Evolutionary conservation across 2,888 invertebrate species (phyloP), one percentile per base, ranked within the genome.

Genomic region (Zootermopsis nevadensis): DNA sequence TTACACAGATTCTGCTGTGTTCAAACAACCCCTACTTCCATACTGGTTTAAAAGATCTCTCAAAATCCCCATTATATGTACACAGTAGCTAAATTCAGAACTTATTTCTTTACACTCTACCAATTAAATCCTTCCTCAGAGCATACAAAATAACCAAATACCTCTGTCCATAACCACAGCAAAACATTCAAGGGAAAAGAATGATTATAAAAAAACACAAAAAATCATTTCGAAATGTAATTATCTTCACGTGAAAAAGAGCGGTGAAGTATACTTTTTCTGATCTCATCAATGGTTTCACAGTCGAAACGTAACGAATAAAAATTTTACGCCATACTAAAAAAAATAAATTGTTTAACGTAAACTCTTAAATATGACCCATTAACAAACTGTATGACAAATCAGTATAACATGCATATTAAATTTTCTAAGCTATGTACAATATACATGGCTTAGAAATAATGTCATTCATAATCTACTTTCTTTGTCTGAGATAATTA

Each of bases 1-100:
- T 77, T 77, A 77, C 55, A 22, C 55, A 31, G 31, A 77, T 77
- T 22, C 55, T 33, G 48, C 33, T 77, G 15, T 55, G 31, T 55
- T 77, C 77, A 77, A 55, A 55, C 55, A 55, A 4, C 31, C 53
- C 24, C 55, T n/a, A n/a, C 19, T 42, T 38, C 38, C 76, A n/a
- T 8, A n/a, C 27, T 27, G 48, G 15, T 3, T 48, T 48, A 48
- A 48, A 12, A 48, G 48, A 15, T 48, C 48, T 15, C 48, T 48
- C 48, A 42, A 6, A 42, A 42, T 42, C 38, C 38, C 38, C 1
- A 42, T 12, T 15, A 42, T 15, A 15, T 27, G n/a, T 27, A 60
- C 27, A n/a, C 3, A 60, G n/a, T 15, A 0, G 60, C 60, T 60
- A 27, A 2, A 60, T 60, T 60, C 60, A 60, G n/a, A 60, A 60